phyloP scores from a whole-genome alignment of 2,888 invertebrate species.

The Dilophus febrilis region DNA sequence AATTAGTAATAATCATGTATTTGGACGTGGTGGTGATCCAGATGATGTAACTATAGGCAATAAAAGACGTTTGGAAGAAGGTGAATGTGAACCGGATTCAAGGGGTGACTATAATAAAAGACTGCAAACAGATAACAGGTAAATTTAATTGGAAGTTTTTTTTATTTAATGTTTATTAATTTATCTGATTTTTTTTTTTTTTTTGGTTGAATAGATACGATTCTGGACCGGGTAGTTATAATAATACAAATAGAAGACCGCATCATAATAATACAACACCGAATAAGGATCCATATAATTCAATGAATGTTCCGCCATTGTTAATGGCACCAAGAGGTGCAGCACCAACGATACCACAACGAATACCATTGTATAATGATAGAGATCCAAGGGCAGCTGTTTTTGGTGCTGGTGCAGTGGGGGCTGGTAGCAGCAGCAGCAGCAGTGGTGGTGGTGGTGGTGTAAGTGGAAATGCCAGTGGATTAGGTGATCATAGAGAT shows the following conservation, averaged over 20 bases:
- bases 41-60: slow-evolving; percentile 7
- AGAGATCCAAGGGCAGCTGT: slow-evolving; percentile 6
- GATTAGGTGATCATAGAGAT: too few relatives aligned
- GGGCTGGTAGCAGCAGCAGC: slow-evolving; percentile 11
- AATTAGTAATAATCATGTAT: too few relatives aligned
- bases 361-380: slow-evolving; percentile 6
- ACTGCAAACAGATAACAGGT: slow-evolving; percentile 20
- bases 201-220: too few relatives aligned
- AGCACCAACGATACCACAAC: slow-evolving; percentile 15
- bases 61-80: slow-evolving; percentile 40
- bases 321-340: slow-evolving; percentile 14
- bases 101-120: slow-evolving; percentile 33
- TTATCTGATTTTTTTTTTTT: too few relatives aligned
- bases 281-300: slow-evolving; percentile 14
- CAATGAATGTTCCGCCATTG: slow-evolving; percentile 22
- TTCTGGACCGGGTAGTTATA: not conserved
- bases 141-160: too few relatives aligned
- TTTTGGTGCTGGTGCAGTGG: not conserved
- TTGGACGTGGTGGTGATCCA: not conserved
- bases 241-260: not conserved
- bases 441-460: slow-evolving; percentile 13
- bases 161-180: too few relatives aligned
- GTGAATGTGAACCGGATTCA: slow-evolving; percentile 33
- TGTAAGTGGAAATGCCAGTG: slow-evolving; percentile 13
- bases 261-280: too few relatives aligned